Evolutionary conservation across 2,113 vertebrate species (phyloP).

Genomic region (Hymenochirus boettgeri): DNA sequence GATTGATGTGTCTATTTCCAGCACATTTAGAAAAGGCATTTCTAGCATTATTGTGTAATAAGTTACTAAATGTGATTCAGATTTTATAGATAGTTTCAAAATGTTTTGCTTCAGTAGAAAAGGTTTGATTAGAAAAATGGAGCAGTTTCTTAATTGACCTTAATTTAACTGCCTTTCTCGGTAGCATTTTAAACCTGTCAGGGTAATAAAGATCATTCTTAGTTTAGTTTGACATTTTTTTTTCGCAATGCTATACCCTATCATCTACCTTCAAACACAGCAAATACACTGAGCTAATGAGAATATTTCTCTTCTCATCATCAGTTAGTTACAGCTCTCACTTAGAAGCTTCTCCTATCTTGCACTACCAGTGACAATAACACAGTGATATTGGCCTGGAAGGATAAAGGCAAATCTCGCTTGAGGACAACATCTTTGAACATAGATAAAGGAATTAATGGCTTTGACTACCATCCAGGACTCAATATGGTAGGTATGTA

Average conservation of each 20-base stretch:
- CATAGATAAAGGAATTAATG: conserved; percentile 63
- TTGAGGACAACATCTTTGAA: conserved; percentile 58
- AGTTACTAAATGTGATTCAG: conserved; percentile 9
- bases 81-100: conserved; percentile 4
- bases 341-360: conserved; percentile 70
- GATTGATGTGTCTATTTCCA: conserved; percentile 36
- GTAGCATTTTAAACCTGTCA: conserved; percentile 27
- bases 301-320: conserved; percentile 22
- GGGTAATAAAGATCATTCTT: conserved; percentile 37
- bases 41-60: conserved; percentile 30
- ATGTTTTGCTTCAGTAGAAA: conserved; percentile 20
- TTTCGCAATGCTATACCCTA: neutral
- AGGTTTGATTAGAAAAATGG: conserved; percentile 33
- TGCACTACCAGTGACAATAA: conserved; percentile 61
- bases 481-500: conserved; percentile 74
- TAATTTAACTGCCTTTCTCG: conserved; percentile 22
- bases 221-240: conserved; percentile 35
- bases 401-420: conserved; percentile 55
- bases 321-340: conserved; percentile 60
- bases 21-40: conserved; percentile 26
- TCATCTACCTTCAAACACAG: conserved; percentile 21
- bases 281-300: conserved; percentile 29
- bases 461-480: conserved; percentile 63
- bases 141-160: conserved; percentile 37
- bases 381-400: conserved; percentile 64